Percentiles rank a stretch among this genome's conserved stretches.
Conservation (phyloP, 2,797 vertebrate species). For the Pipistrellus pygmaeus region DNA sequence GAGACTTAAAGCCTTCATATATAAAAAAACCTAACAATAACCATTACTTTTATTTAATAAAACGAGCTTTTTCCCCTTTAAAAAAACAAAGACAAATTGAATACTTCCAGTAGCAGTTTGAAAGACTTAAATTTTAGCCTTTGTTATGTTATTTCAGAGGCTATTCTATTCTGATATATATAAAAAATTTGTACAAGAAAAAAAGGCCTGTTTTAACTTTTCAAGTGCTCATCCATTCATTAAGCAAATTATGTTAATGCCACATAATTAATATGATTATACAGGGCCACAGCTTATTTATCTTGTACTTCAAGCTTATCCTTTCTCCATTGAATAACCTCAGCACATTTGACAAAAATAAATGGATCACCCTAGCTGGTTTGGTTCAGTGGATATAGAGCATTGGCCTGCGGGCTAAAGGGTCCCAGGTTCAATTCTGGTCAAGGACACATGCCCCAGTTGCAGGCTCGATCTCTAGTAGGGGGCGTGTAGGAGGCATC, state of each 20-base stretch:
- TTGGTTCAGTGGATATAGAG: no score
- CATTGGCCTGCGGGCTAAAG: no score
- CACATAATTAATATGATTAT: no score
- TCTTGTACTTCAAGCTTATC: no score
- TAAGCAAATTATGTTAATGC: slow-evolving; percentile 27
- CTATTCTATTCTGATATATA: slow-evolving; percentile 10
- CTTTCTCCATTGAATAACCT: no score
- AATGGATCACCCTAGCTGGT: no score
- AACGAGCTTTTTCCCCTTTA: background rate
- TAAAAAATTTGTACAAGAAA: slow-evolving; percentile 1
- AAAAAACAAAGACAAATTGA: slow-evolving; percentile 20
- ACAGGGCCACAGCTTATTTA: no score
- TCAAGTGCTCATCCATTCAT: slow-evolving; percentile 30
- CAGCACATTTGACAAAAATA: no score
- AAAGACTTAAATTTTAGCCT: slow-evolving; percentile 39
- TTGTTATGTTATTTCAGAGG: slow-evolving; percentile 39
- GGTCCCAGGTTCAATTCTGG: no score
- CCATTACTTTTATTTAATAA: slow-evolving; percentile 45
- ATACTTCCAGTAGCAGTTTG: slow-evolving; percentile 1
- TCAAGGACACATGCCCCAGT: no score
- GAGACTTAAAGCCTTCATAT: background rate
- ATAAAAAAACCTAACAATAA: background rate
- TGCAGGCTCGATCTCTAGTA: no score
- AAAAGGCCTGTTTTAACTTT: slow-evolving; percentile 55
- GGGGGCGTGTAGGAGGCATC: no score